These are phyloP conservation scores for Diloba caeruleocephala DNA, from an alignment of 2,888 invertebrate genomes.

Conservation along the genomic window DNA sequence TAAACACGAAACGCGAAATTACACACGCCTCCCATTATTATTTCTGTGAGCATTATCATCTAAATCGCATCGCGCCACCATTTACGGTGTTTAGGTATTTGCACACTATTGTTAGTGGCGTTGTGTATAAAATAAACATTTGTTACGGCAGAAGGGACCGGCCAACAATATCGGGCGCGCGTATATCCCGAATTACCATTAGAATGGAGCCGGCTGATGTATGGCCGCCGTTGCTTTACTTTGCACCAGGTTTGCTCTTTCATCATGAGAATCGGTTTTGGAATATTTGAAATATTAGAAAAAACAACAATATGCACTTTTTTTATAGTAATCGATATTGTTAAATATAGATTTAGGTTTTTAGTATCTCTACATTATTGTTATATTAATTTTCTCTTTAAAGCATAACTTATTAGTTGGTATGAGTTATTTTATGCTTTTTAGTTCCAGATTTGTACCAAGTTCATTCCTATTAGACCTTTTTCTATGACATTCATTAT, in stretches of 20 bases:
- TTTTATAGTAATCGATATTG: background rate
- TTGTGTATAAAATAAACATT: conserved; percentile 89
- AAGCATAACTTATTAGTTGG: too few species aligned
- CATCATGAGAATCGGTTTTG: conserved; percentile 53
- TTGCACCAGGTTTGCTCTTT: conserved; percentile 50
- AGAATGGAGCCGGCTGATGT: conserved; percentile 86
- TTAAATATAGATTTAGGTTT: too few species aligned
- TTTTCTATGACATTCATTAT: too few species aligned
- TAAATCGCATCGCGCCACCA: conserved; percentile 87
- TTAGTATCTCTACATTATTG: too few species aligned
- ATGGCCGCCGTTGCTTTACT: conserved; percentile 71
- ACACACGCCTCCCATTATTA: conserved; percentile 81
- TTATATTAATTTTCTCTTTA: too few species aligned
- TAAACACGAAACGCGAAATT: conserved; percentile 73
- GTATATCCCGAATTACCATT: conserved; percentile 86
- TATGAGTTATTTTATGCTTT: too few species aligned
- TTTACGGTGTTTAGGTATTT: conserved; percentile 88
- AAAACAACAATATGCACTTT: conserved; percentile 43
- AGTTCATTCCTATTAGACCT: too few species aligned
- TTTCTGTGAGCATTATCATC: conserved; percentile 86
- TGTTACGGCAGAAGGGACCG: conserved; percentile 83
- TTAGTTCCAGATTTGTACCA: too few species aligned
- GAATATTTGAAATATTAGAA: conserved; percentile 38
- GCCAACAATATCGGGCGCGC: conserved; percentile 81
- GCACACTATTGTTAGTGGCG: conserved; percentile 89